phyloP scores from a whole-genome alignment of 37 sponge, comb jelly and placozoan species.

The Hexactinellida sp. region DNA sequence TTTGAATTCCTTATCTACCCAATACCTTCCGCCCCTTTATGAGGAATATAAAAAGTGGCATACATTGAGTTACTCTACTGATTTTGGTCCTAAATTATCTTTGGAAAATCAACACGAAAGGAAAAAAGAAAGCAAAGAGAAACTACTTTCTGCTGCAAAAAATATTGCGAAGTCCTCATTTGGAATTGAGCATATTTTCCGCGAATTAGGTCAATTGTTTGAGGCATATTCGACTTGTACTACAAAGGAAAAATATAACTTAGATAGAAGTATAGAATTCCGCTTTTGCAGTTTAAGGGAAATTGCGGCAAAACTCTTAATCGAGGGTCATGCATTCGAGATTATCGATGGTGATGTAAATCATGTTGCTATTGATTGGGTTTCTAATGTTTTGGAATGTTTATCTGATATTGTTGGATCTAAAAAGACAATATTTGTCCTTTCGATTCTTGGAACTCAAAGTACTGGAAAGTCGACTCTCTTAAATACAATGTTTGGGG shows the following conservation, averaged over 20 bases:
- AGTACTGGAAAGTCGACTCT: conserved; percentile 34
- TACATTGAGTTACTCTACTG: not conserved
- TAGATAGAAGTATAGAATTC: not conserved
- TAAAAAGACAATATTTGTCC: not conserved
- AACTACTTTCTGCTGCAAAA: not conserved
- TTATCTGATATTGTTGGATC: not conserved
- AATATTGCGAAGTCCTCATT: conserved; percentile 10
- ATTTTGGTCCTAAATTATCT: not conserved
- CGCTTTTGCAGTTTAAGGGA: not conserved
- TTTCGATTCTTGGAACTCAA: conserved; percentile 24
- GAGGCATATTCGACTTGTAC: not conserved
- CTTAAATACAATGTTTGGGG: conserved; percentile 30
- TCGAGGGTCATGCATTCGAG: conserved; percentile 26
- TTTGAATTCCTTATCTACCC: not conserved
- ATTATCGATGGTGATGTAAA: conserved; percentile 31
- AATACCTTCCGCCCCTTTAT: not conserved
- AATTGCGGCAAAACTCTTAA: conserved; percentile 22
- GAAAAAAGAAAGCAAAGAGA: not conserved
- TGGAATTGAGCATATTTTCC: conserved; percentile 22
- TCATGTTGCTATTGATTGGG: conserved; percentile 34
- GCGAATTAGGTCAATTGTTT: conserved; percentile 13
- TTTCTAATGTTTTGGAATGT: conserved; percentile 20
- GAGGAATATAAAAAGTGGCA: not conserved
- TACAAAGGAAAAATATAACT: not conserved
- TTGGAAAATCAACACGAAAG: not conserved